Evolutionary conservation across 2,888 invertebrate species (phyloP).

Genomic region (Watsonalla binaria): DNA sequence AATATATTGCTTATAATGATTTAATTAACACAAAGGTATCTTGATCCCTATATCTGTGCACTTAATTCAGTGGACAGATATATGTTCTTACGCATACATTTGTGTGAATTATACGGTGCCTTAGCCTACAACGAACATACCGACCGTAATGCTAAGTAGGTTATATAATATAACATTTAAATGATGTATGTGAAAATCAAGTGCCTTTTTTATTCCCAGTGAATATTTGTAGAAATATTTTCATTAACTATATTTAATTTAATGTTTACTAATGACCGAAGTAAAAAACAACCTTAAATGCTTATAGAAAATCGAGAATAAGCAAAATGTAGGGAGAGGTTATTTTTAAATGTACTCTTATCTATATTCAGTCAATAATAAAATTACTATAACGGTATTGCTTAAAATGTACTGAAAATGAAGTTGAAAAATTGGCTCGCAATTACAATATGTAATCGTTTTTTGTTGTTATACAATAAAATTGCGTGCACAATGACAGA

Average conservation of each 20-base stretch:
- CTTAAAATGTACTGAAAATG: slow-evolving; percentile 43
- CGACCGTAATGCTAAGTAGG: neutral
- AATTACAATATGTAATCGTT: too few relatives aligned
- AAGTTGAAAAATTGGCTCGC: neutral
- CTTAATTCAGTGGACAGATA: too few relatives aligned
- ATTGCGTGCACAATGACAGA: too few relatives aligned
- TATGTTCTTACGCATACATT: neutral
- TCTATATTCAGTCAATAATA: slow-evolving; percentile 67
- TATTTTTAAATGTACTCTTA: slow-evolving; percentile 55
- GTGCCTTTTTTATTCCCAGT: slow-evolving; percentile 11
- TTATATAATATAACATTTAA: slow-evolving; percentile 1
- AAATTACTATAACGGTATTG: slow-evolving; percentile 53
- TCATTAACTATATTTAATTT: slow-evolving; percentile 4
- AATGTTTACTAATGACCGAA: slow-evolving; percentile 12
- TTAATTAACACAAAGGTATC: neutral
- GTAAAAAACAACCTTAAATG: slow-evolving; percentile 62
- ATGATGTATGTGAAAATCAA: slow-evolving; percentile 2
- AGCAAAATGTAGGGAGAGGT: slow-evolving; percentile 30
- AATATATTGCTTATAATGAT: neutral
- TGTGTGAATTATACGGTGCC: neutral
- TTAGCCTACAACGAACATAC: neutral
- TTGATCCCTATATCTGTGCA: too few relatives aligned
- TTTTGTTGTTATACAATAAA: too few relatives aligned
- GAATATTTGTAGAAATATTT: slow-evolving; percentile 8
- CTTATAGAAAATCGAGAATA: slow-evolving; percentile 59